Conservation (phyloP, 2,113 vertebrate species). For the Delphinus delphis region DNA sequence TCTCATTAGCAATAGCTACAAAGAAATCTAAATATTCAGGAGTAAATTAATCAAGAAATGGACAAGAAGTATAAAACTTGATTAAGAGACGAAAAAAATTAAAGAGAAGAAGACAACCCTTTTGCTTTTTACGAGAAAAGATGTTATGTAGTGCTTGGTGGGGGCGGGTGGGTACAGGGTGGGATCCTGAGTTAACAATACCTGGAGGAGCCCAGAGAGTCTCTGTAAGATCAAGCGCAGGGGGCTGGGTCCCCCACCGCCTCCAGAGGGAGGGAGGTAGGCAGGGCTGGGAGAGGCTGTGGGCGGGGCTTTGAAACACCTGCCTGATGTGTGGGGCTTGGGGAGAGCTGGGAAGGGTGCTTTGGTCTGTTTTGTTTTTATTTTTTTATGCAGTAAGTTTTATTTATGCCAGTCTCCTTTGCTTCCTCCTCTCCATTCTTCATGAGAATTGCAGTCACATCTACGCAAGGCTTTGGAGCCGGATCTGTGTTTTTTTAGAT, state of each 20-base stretch:
- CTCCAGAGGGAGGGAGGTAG: rapidly evolving
- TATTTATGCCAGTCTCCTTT: not conserved
- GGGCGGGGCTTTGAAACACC: not conserved
- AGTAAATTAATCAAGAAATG: not conserved
- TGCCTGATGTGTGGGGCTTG: not conserved
- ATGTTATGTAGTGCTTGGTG: not conserved
- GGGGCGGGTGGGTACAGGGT: not conserved
- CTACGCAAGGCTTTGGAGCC: not conserved
- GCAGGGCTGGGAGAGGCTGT: not conserved
- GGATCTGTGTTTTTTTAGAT: not conserved
- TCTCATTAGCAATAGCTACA: not conserved
- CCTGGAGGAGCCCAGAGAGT: not conserved
- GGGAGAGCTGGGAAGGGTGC: not conserved
- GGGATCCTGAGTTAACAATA: not conserved
- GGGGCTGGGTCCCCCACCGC: not conserved
- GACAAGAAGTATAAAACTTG: not conserved
- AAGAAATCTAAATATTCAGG: not conserved
- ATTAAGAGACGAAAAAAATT: not conserved
- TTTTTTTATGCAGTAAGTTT: not conserved
- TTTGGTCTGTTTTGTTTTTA: not conserved
- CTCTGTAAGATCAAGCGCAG: not conserved
- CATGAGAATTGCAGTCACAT: not conserved
- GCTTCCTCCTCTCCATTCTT: too few relatives aligned
- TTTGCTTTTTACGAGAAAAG: not conserved
- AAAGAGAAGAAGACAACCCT: not conserved